Percentiles rank a stretch among this genome's conserved stretches.
Evolutionary conservation across 2,888 invertebrate species (phyloP).

Genomic region (Penaeus monodon): DNA sequence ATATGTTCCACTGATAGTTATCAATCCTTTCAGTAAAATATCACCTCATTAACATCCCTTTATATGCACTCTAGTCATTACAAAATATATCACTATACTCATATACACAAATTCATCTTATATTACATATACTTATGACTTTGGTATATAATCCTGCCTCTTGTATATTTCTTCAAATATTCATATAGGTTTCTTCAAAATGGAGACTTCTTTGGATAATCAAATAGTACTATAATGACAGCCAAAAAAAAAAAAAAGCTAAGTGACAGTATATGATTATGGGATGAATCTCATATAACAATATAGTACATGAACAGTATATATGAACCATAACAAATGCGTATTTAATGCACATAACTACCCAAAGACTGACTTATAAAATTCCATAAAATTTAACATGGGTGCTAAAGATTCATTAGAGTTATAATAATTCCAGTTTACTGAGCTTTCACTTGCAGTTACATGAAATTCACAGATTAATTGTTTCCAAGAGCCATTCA

Average conservation of each 20-base stretch:
- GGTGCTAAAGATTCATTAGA: conserved; percentile 29
- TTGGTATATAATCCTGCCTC: conserved; percentile 34
- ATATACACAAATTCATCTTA: conserved; percentile 28
- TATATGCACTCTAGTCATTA: conserved; percentile 34
- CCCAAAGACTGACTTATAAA: conserved; percentile 16
- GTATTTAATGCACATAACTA: conserved; percentile 22
- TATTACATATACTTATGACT: conserved; percentile 20
- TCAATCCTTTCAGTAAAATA: conserved; percentile 6
- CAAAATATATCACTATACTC: conserved; percentile 35
- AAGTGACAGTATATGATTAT: not conserved
- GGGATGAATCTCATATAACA: not conserved
- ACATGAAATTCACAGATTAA: conserved; percentile 8
- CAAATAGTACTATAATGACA: no score
- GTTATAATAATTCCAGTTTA: conserved; percentile 26
- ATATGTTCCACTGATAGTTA: conserved; percentile 15
- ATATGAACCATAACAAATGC: not conserved
- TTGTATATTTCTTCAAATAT: conserved; percentile 2
- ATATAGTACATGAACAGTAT: not conserved
- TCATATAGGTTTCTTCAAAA: not conserved
- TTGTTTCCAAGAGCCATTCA: not conserved
- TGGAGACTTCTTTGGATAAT: conserved; percentile 7
- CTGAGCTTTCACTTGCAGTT: conserved; percentile 13
- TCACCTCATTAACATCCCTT: conserved; percentile 18
- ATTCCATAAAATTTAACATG: conserved; percentile 17
- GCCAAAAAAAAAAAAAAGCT: no score